Evolutionary conservation across 2,888 invertebrate genomes (phyloP), one percentile per base, ranked within the genome.

Genomic region (Gandaritis pyraliata): DNA sequence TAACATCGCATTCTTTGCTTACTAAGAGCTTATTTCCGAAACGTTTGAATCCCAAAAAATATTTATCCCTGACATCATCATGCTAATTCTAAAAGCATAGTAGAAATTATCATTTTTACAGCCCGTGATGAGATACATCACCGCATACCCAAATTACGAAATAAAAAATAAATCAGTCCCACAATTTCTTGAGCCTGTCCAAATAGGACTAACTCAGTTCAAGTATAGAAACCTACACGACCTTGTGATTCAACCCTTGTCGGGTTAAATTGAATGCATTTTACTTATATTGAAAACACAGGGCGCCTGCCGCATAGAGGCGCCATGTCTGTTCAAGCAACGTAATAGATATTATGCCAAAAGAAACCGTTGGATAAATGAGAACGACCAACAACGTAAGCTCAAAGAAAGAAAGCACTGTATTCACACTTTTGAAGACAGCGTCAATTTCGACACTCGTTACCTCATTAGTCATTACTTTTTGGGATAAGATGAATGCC

Each of bases 291-390:
- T 61, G 61, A 69, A 65, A 48, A 39, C 15, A 45, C 51, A 58
- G 16, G 55, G 18, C 43, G 43, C 49, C 53, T 39, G 58, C 56
- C 54, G 53, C 60, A 48, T 33, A 57, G 69, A 59, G 72, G 75
- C 73, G 74, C 77, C 74, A 68, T 58, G 69, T 68, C 66, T 65
- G 71, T 74, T 70, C 72, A 67, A 72, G 16, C 11, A 11, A 43
- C 16, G 2, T 16, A 8, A 43, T 4, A 66, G 67, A 50, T 65
- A 65, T 71, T 71, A 70, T 70, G 72, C 71, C 67, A 72, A 73
- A 71, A 74, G 70, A 72, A 66, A 68, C 58, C 64, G 52, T 66
- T 71, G 68, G 49, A 67, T 71, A 67, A 72, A 73, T 66, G 67
- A 73, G 70, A 67, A 67, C 68, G 61, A 66, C 63, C 63, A 69